phyloP scores from a whole-genome alignment of 2,888 invertebrate species.

The Drosophila subsilvestris region DNA sequence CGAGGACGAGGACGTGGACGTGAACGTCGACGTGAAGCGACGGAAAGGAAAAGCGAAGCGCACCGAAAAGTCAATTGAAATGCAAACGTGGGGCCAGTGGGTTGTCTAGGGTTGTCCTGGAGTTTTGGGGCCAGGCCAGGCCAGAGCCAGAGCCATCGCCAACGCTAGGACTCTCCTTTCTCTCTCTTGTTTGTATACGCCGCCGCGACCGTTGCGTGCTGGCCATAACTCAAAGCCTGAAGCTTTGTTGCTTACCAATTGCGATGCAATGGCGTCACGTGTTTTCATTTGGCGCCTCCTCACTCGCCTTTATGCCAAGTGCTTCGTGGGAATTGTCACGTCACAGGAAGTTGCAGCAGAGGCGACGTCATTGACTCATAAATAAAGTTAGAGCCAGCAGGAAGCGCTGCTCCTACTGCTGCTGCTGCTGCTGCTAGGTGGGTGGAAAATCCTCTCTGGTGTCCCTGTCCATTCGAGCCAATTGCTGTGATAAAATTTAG shows the following conservation, averaged over 20 bases:
- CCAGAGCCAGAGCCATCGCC: too few relatives aligned
- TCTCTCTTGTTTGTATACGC: conserved; percentile 53
- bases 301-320: conserved; percentile 48
- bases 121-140: background rate
- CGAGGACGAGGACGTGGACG: conserved; percentile 5
- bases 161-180: background rate
- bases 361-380: conserved; percentile 67
- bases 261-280: conserved; percentile 69
- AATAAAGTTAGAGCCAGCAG: conserved; percentile 53
- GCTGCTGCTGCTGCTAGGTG: too few relatives aligned
- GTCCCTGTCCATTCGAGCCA: conserved; percentile 5
- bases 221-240: conserved; percentile 71
- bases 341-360: conserved; percentile 57
- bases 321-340: conserved; percentile 66
- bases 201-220: conserved; percentile 34
- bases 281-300: conserved; percentile 69
- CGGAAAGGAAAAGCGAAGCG: conserved; percentile 19
- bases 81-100: conserved; percentile 68
- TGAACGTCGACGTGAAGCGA: background rate
- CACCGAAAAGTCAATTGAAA: conserved; percentile 67
- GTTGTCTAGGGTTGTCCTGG: conserved; percentile 25
- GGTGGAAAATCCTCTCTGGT: background rate
- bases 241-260: conserved; percentile 76
- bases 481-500: conserved; percentile 42
- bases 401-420: conserved; percentile 1